Conservation (phyloP, 2,113 vertebrate genomes). For the Panthera tigris region DNA sequence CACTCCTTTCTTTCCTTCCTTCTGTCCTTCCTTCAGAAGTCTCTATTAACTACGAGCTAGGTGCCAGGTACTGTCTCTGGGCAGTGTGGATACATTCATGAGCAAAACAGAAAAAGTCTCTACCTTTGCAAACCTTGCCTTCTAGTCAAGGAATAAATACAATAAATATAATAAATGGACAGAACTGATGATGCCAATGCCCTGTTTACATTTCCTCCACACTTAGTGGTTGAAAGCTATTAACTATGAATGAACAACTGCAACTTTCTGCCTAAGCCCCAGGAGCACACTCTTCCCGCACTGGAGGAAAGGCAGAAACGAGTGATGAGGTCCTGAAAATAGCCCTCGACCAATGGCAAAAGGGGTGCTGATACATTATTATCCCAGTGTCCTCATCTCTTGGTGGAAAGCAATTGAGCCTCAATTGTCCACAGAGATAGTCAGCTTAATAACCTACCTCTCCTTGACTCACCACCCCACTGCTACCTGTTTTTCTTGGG, state of each 20-base stretch:
- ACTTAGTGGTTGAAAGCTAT: not conserved
- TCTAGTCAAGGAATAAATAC: not conserved
- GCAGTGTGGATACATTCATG: not conserved
- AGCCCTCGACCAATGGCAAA: not conserved
- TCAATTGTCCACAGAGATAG: not conserved
- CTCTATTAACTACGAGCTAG: not conserved
- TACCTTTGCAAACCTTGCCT: not conserved
- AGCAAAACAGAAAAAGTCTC: not conserved
- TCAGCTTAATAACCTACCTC: not conserved
- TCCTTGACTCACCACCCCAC: not conserved
- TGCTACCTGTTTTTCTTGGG: not conserved
- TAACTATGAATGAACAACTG: not conserved
- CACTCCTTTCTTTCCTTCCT: not conserved
- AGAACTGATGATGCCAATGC: not conserved
- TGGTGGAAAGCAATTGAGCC: not conserved
- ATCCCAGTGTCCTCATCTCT: not conserved
- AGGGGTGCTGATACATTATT: not conserved
- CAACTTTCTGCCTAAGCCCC: not conserved
- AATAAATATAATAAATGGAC: not conserved
- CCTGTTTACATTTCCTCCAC: not conserved
- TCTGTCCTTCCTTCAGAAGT: not conserved
- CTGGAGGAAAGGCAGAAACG: not conserved
- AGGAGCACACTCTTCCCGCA: not conserved
- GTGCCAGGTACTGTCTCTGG: not conserved
- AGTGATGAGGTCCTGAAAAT: not conserved